Evolutionary conservation across 2,113 vertebrate species (phyloP).

Genomic region (Nothobranchius furzeri): DNA sequence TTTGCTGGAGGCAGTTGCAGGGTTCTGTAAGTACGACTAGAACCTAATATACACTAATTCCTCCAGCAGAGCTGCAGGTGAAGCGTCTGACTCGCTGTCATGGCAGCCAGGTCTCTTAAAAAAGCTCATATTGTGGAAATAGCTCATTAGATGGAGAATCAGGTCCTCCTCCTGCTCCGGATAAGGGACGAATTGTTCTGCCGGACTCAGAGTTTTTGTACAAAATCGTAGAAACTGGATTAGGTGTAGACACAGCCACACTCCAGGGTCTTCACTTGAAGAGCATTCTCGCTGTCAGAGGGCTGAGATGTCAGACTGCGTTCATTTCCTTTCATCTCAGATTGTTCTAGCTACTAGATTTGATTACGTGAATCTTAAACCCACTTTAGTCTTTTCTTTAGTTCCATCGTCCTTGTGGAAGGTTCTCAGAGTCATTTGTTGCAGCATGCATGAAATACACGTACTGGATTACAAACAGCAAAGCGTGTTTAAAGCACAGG

Average conservation of each 20-base stretch:
- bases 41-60: background rate
- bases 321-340: slow-evolving; percentile 21
- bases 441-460: slow-evolving; percentile 12
- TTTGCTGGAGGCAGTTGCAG: slow-evolving; percentile 1
- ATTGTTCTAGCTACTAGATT: slow-evolving; percentile 5
- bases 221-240: slow-evolving; percentile 36
- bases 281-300: slow-evolving; percentile 27
- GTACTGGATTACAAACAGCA: background rate
- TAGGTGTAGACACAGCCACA: slow-evolving; percentile 39
- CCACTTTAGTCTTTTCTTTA: slow-evolving; percentile 9
- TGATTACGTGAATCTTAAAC: slow-evolving; percentile 26
- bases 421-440: slow-evolving; percentile 32
- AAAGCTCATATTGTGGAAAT: slow-evolving; percentile 18
- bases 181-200: slow-evolving; percentile 1
- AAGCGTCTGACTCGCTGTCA: slow-evolving; percentile 9
- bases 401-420: slow-evolving; percentile 27
- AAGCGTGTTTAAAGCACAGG: slow-evolving; percentile 26
- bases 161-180: background rate
- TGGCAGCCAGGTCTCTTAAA: background rate
- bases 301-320: slow-evolving; percentile 13
- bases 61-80: background rate
- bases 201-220: background rate
- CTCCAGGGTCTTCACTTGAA: slow-evolving; percentile 35
- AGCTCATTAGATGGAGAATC: slow-evolving; percentile 7
- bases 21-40: background rate